These are phyloP conservation scores for Drosophila fuyamai DNA, from an alignment of 1,140 invertebrate genomes.

Conservation along the genomic window DNA sequence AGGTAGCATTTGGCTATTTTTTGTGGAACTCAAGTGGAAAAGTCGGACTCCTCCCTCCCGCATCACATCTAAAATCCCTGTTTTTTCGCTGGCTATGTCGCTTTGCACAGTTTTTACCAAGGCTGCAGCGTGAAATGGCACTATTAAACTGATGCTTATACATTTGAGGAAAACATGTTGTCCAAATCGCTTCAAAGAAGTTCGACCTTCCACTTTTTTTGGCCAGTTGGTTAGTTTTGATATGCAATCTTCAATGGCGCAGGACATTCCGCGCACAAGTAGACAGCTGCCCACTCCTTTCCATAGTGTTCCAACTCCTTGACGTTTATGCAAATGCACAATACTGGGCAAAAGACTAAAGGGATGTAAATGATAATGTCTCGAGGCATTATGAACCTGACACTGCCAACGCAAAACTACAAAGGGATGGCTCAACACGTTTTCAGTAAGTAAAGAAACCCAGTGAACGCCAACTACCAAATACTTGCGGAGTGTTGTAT, in stretches of 20 bases:
- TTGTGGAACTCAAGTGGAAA: conserved; percentile 91
- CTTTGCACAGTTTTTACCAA: conserved; percentile 98
- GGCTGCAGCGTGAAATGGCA: conserved; percentile 96
- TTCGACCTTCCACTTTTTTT: conserved; percentile 92
- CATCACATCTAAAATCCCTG: conserved; percentile 95
- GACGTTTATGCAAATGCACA: conserved; percentile 91
- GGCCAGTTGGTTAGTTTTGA: conserved; percentile 96
- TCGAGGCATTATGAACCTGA: conserved; percentile 92
- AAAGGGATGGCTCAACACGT: conserved; percentile 96
- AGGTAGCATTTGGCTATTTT: conserved; percentile 93
- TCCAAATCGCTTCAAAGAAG: conserved; percentile 87
- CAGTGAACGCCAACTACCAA: conserved; percentile 90
- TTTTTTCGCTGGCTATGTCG: conserved; percentile 97
- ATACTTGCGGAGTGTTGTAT: conserved; percentile 87
- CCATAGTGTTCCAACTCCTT: conserved; percentile 95
- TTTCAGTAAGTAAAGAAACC: conserved; percentile 93
- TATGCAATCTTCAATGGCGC: conserved; percentile 95
- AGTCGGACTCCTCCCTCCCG: conserved; percentile 93
- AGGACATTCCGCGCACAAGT: conserved; percentile 93
- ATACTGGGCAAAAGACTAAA: conserved; percentile 94
- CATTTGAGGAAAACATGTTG: conserved; percentile 94
- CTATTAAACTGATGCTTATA: conserved; percentile 92
- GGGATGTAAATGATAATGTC: conserved; percentile 92
- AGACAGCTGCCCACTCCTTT: conserved; percentile 96
- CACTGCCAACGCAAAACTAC: conserved; percentile 96